A percentile compares a stretch with the other conserved stretches of the same genome.
Evolutionary conservation across 2,113 vertebrate genomes (phyloP).

Genomic region (Damaliscus lunatus): DNA sequence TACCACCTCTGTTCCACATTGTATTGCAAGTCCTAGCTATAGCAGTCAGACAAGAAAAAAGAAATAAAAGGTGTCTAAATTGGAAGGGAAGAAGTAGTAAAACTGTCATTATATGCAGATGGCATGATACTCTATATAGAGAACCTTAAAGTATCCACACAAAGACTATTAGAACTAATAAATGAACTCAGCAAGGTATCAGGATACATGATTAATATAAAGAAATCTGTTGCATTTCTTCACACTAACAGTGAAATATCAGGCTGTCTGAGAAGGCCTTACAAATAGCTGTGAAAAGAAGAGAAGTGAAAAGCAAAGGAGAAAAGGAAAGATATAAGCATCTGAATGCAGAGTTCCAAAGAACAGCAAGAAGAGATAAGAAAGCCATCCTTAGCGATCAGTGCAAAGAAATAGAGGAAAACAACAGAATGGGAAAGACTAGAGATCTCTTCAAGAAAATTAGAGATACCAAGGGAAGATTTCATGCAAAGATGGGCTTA

Average conservation of each 20-base stretch:
- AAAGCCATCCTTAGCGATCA: too few relatives aligned
- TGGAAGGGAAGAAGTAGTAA: not conserved
- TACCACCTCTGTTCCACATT: not conserved
- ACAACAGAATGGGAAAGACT: too few relatives aligned
- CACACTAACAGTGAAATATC: not conserved
- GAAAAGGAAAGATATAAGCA: too few relatives aligned
- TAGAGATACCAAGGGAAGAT: too few relatives aligned
- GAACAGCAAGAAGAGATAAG: too few relatives aligned
- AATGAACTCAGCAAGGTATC: not conserved
- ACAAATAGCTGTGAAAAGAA: too few relatives aligned
- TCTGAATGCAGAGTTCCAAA: too few relatives aligned
- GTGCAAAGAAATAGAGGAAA: too few relatives aligned
- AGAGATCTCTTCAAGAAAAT: too few relatives aligned
- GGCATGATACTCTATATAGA: not conserved
- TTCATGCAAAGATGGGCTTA: too few relatives aligned
- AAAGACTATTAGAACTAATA: not conserved
- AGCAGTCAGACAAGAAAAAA: not conserved
- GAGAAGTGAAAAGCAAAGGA: too few relatives aligned
- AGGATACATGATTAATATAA: not conserved
- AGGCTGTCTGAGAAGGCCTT: not conserved
- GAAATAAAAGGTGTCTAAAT: not conserved
- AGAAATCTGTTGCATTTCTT: not conserved
- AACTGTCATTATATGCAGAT: not conserved
- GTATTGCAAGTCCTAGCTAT: not conserved
- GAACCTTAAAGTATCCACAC: not conserved